Base-by-base conservation (phyloP, 2,113 vertebrate species). In the Trichomycterus rosablanca region DNA sequence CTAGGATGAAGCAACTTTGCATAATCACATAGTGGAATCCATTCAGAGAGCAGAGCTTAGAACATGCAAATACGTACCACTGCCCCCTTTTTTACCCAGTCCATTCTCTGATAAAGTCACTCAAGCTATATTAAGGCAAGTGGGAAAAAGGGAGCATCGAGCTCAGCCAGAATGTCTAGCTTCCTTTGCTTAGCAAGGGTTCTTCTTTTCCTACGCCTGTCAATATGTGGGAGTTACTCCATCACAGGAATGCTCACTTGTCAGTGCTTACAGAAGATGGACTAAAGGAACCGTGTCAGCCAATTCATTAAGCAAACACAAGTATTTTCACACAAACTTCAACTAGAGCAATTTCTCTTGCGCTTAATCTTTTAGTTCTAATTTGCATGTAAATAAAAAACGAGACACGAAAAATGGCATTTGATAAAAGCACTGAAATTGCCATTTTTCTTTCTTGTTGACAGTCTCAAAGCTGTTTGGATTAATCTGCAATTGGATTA, bases 351-450 rank as follows among this genome's bases (percentile, higher is more conserved):
- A 49, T 63, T 37, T 66, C 45, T 53, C 59, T 57, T 50, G 7
- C 40, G 11, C 15, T 22, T 4, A 23, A 35, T 26, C 28, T 22
- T 19, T 18, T 19, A 16, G 24, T 54, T 42, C 39, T 67, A 66
- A 84, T 85, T 84, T 76, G 74, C 76, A 88, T 86, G 59, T 80
- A 63, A 86, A 87, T 80, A 72, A 63, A 4, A 3, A 30, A 59
- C 40, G 51, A 48, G 66, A 77, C 52, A 59, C 55, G 69, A 72
- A 48, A 0, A 10, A 2, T 1, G 16, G 67, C 51, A 48, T 40
- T 62, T 60, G 73, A 50, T 48, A 40, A 8, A 60, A 49, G 55
- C 61, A 71, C 81, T 71, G 68, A 75, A 81, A 78, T 26, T 43
- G 24, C 54, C 48, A 51, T 16, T 34, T n/a, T 32, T n/a, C 15